Evolutionary conservation across 2,888 invertebrate genomes (phyloP), one percentile per base, ranked within the genome.

Genomic region (Ametastegia equiseti): DNA sequence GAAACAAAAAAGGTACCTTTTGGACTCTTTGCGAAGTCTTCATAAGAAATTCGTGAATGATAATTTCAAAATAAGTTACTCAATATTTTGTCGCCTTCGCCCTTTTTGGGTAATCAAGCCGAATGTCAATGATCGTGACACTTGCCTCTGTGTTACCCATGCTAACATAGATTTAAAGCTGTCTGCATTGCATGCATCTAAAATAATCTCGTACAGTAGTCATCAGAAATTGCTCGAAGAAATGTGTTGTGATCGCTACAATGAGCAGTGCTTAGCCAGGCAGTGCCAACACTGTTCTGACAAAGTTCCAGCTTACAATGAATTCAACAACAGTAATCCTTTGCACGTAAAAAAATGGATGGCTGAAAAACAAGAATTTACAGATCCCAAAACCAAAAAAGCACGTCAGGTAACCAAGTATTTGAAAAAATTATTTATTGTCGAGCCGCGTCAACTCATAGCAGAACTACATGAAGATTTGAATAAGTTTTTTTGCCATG

Each of bases 381-480:
- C 83, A 2, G 87, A 87, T 69, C 83, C 83, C 5, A 88, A 88
- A 82, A 82, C 86, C 84, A 83, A 86, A 83, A 84, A 86, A 84
- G 81, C 84, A 84, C 69, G 84, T 84, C 82, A 82, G 85, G 82
- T 80, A 81, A 84, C 84, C n/a, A n/a, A n/a, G n/a, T n/a, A n/a
- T n/a, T n/a, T n/a, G n/a, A n/a, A n/a, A n/a, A n/a, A n/a, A n/a
- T 71, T 19, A 7, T 81, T 85, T 27, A 84, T 82, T 57, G 83
- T 86, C 82, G 80, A 75, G 42, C 86, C 86, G 23, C 80, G 84
- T 33, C 82, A 87, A 50, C n/a, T 50, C 4, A 50, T 50, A 50
- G n/a, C n/a, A 50, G 15, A 50, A 50, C n/a, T 50, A n/a, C 15
- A 50, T 50, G 50, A 50, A 15, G 50, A 50, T 50, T 50, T 50